Conservation (phyloP, 2,797 vertebrate genomes). For the Acrossocheilus fasciatus region DNA sequence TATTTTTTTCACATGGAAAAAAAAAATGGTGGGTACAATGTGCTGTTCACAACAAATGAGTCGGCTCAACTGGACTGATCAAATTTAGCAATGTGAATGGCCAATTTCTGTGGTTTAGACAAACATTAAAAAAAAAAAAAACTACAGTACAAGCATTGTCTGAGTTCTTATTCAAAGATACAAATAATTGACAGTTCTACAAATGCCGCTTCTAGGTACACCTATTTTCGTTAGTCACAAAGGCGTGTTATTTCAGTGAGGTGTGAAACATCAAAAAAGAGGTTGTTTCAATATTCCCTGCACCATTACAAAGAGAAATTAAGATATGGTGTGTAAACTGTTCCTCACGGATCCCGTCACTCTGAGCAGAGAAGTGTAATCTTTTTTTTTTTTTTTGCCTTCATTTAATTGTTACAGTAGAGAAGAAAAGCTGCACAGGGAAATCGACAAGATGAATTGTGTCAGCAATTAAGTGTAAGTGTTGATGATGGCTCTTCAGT, state of each 20-base stretch:
- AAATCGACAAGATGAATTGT: conserved; percentile 49
- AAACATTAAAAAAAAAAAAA: too few relatives aligned
- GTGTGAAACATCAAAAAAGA: neutral
- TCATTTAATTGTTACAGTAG: conserved; percentile 59
- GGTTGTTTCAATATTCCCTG: conserved; percentile 6
- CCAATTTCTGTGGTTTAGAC: neutral
- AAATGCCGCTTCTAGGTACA: neutral
- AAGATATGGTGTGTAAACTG: conserved; percentile 49
- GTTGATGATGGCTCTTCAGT: conserved; percentile 45
- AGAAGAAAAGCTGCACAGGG: conserved; percentile 43
- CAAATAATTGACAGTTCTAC: neutral
- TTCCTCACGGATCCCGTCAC: conserved; percentile 51
- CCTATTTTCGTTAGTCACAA: neutral
- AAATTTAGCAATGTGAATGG: neutral
- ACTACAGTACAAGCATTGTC: neutral
- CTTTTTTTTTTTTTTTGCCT: conserved; percentile 53
- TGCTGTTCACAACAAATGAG: neutral
- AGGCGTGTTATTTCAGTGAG: neutral
- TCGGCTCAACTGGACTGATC: neutral
- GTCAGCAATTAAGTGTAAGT: conserved; percentile 58
- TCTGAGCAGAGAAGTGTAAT: conserved; percentile 44
- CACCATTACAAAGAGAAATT: conserved; percentile 40
- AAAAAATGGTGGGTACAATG: too few relatives aligned
- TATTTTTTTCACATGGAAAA: neutral
- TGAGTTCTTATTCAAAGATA: neutral